Base-by-base conservation (phyloP, 2,113 vertebrate species). In the Neogobius melanostomus region DNA sequence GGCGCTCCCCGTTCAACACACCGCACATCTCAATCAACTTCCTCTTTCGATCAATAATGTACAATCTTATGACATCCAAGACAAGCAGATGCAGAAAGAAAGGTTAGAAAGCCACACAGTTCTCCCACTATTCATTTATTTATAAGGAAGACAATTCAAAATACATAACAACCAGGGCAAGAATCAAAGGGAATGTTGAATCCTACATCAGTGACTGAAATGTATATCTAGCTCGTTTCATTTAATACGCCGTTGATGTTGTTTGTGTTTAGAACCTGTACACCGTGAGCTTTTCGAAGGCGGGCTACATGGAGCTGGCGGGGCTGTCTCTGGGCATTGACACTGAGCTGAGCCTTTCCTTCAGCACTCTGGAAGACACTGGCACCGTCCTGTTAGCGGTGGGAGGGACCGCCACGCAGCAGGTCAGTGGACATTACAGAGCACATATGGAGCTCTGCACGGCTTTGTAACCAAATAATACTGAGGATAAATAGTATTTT, bases 331-430 rank as follows among this genome's bases (percentile, higher is more conserved):
- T 98, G 63, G 88, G 88, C 0, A 60, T 93, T 2, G 93, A 91
- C 69, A 96, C 95, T 3, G 97, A 98, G 92, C 96, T 99, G 91
- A 97, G 95, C 52, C 90, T 99, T 76, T 99, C 98, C 12, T 99
- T 99, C 92, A 98, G 96, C 90, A 99, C 97, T 7, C 92, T 89
- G 82, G 94, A 91, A 1, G 94, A 98, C 60, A 96, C 93, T 8
- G 98, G 98, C 3, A 92, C 95, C 84, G 95, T 99, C 21, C 88
- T 99, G 52, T 87, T 98, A 93, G 96, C 84, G 89, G 95, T 68
- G 89, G 94, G 80, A 87, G 93, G 86, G 61, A 51, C 76, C 5
- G 63, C 75, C 17, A 49, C 79, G 68, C 81, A 63, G 15, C 72
- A 85, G 90, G 90, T 91, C 47, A 2, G 6, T 64, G 62, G 9